Percentiles rank a stretch among this genome's conserved stretches.
These are phyloP conservation scores for Pempheris klunzingeri DNA, from an alignment of 2,797 vertebrate species.

Conservation along the genomic window DNA sequence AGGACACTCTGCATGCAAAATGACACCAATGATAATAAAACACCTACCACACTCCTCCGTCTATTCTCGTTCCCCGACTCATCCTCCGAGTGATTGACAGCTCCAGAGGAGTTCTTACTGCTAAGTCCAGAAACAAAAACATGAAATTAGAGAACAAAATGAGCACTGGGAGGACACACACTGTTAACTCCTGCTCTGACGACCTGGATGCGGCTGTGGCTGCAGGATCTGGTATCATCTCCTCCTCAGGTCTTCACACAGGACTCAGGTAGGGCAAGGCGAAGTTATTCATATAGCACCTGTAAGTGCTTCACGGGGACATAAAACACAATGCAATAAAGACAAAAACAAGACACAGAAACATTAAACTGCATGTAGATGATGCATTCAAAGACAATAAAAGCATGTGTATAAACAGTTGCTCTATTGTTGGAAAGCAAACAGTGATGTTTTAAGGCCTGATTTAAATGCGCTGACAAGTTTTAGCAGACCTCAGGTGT, in stretches of 20 bases:
- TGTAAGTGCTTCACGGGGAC: too few relatives aligned
- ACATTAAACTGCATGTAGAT: too few relatives aligned
- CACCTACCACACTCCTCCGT: conserved; percentile 81
- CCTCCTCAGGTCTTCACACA: conserved; percentile 79
- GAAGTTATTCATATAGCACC: too few relatives aligned
- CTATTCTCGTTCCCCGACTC: conserved; percentile 85
- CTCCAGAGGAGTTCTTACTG: conserved; percentile 79
- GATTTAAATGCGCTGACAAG: too few relatives aligned
- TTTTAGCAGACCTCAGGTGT: too few relatives aligned
- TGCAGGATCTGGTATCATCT: conserved; percentile 89
- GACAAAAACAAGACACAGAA: too few relatives aligned
- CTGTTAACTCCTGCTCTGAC: conserved; percentile 85
- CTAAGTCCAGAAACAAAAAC: conserved; percentile 44
- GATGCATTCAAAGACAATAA: too few relatives aligned
- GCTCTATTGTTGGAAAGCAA: too few relatives aligned
- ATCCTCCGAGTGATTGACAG: conserved; percentile 78
- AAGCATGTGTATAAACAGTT: too few relatives aligned
- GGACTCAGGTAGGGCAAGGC: too few relatives aligned
- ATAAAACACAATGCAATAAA: too few relatives aligned
- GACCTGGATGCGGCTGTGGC: conserved; percentile 68
- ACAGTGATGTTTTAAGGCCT: too few relatives aligned
- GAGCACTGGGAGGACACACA: background rate
- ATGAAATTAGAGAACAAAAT: background rate
- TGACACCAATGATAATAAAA: background rate
- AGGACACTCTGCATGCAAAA: background rate